A percentile compares a stretch with the other conserved stretches of the same genome.
Conservation (phyloP, 2,113 vertebrate genomes). For the Hippopotamus amphibius region DNA sequence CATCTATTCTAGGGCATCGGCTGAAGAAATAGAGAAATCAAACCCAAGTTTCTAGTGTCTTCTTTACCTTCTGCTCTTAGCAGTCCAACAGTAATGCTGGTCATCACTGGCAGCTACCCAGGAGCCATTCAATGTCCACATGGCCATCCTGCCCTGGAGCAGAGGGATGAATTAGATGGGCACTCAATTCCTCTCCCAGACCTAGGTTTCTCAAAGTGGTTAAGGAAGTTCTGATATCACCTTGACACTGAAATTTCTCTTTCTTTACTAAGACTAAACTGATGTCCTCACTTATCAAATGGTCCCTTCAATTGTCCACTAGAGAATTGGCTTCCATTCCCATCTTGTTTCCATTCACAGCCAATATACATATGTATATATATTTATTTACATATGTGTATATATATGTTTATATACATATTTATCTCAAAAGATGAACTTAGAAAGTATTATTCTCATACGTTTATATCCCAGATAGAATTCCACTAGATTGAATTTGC, state of each 20-base stretch:
- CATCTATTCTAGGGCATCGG: neutral
- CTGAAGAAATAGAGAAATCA: neutral
- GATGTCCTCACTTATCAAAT: neutral
- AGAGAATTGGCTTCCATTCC: neutral
- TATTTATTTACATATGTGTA: neutral
- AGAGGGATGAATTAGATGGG: neutral
- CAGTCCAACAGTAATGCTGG: neutral
- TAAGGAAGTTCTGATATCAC: neutral
- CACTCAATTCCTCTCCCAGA: neutral
- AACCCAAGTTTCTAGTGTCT: neutral
- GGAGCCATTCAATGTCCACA: neutral
- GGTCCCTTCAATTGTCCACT: neutral
- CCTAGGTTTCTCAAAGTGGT: neutral
- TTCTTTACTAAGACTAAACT: neutral
- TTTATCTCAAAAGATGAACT: neutral
- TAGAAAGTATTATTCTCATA: conserved; percentile 43
- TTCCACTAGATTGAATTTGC: neutral
- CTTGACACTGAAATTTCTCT: conserved; percentile 10
- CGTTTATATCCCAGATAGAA: neutral
- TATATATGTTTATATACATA: too few relatives aligned
- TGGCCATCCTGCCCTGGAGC: neutral
- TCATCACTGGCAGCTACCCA: neutral
- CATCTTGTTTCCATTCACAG: conserved; percentile 16
- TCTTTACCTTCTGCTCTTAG: neutral
- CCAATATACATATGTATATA: neutral